Percentiles rank a stretch among this genome's conserved stretches.
These are phyloP conservation scores for Dicrostonyx torquatus DNA, from an alignment of 2,797 vertebrate genomes.

Conservation along the genomic window DNA sequence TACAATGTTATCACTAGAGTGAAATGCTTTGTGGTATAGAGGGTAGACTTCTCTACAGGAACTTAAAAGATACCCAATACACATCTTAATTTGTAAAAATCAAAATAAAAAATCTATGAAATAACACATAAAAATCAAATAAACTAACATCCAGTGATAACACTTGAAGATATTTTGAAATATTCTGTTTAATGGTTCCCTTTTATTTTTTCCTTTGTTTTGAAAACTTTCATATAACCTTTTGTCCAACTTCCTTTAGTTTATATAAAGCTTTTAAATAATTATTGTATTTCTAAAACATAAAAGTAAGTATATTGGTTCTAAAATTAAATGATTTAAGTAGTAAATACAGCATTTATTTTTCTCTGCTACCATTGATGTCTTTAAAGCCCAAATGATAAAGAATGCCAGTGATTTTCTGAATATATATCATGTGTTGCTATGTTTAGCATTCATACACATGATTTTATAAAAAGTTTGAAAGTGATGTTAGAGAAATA, in stretches of 20 bases:
- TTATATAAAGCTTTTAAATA: neutral
- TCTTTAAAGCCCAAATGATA: neutral
- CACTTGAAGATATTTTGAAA: neutral
- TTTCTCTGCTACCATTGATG: neutral
- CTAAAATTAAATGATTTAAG: neutral
- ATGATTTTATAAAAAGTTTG: neutral
- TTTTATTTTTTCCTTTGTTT: neutral
- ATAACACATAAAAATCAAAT: neutral
- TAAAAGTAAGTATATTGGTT: neutral
- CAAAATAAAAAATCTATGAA: neutral
- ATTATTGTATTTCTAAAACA: neutral
- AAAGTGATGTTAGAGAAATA: neutral
- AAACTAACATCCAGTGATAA: neutral
- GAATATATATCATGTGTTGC: neutral
- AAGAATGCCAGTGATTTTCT: neutral
- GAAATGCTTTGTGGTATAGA: neutral
- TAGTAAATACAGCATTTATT: neutral
- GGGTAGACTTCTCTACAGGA: neutral
- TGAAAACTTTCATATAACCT: neutral
- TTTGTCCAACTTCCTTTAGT: constrained; percentile 9
- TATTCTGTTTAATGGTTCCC: neutral
- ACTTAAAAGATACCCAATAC: neutral
- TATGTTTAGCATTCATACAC: neutral
- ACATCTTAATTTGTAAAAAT: neutral
- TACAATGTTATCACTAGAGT: neutral